Evolutionary conservation across 2,113 vertebrate species (phyloP).

Genomic region (Microcebus lehilahytsara): DNA sequence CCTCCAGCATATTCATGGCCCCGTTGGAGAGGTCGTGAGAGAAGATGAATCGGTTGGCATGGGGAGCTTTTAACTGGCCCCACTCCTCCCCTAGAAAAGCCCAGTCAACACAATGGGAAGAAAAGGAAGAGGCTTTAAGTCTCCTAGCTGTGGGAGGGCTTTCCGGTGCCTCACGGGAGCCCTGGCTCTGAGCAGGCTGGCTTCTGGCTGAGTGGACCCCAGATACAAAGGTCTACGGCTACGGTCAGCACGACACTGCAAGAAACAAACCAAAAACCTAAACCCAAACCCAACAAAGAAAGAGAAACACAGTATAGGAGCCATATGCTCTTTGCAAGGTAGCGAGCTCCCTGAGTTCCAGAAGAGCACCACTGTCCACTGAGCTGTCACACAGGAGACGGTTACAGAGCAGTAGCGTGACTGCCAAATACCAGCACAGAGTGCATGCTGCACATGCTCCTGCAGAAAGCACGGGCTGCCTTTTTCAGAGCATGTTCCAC

Average conservation of each 20-base stretch:
- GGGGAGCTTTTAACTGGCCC: conserved; percentile 89
- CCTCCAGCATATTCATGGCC: conserved; percentile 93
- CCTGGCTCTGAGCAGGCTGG: not conserved
- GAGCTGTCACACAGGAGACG: not conserved
- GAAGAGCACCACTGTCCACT: not conserved
- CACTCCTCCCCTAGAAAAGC: conserved; percentile 91
- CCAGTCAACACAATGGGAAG: conserved; percentile 60
- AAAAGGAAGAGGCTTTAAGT: conserved; percentile 61
- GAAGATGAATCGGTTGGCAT: conserved; percentile 98
- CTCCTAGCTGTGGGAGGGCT: not conserved
- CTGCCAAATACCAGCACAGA: not conserved
- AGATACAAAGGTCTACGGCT: not conserved
- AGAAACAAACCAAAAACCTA: not conserved
- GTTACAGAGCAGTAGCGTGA: not conserved
- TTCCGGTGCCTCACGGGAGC: not conserved
- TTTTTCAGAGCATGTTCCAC: not conserved
- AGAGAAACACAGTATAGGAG: not conserved
- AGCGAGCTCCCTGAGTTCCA: not conserved
- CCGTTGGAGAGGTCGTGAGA: conserved; percentile 97
- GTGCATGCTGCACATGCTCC: rapidly evolving
- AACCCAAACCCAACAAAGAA: not conserved
- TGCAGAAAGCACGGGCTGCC: not conserved
- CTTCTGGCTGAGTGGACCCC: not conserved
- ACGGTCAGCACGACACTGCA: not conserved
- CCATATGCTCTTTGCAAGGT: not conserved